Evolutionary conservation across 1,140 invertebrate genomes (phyloP).

Genomic region (Centruroides vittatus): DNA sequence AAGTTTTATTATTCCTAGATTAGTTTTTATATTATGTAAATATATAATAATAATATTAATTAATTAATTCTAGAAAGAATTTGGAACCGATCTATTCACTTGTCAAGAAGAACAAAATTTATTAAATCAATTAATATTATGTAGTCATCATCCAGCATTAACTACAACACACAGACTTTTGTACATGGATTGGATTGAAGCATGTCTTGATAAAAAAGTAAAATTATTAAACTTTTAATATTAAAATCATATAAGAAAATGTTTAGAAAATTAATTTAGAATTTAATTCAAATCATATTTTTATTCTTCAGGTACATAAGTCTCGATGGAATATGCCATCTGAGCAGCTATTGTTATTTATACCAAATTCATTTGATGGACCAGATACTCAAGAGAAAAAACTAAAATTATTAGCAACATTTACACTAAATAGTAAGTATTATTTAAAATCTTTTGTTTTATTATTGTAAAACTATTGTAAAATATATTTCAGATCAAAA

Average conservation of each 20-base stretch:
- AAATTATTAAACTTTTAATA: neutral
- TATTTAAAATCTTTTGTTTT: too few relatives aligned
- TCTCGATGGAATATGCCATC: neutral
- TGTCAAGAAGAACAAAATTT: slow-evolving; percentile 15
- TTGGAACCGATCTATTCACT: slow-evolving; percentile 14
- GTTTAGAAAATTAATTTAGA: too few relatives aligned
- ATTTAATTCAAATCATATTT: too few relatives aligned
- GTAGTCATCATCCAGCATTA: slow-evolving; percentile 15
- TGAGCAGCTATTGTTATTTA: neutral
- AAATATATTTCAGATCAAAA: too few relatives aligned
- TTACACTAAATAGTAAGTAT: neutral
- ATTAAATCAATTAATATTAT: slow-evolving; percentile 11
- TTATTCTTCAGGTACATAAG: neutral
- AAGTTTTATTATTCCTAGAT: neutral
- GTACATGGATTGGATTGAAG: slow-evolving; percentile 11
- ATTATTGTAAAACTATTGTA: too few relatives aligned
- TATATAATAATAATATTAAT: too few relatives aligned
- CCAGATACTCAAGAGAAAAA: slow-evolving; percentile 20
- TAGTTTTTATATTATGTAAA: too few relatives aligned
- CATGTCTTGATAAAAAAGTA: neutral
- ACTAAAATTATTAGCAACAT: slow-evolving; percentile 7
- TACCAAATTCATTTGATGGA: slow-evolving; percentile 17
- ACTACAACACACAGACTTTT: slow-evolving; percentile 15
- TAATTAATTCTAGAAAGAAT: slow-evolving; percentile 5
- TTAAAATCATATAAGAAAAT: too few relatives aligned